Percentiles rank a stretch among this genome's conserved stretches.
These are phyloP conservation scores for Euproctis similis DNA, from an alignment of 2,888 invertebrate species.

Conservation along the genomic window DNA sequence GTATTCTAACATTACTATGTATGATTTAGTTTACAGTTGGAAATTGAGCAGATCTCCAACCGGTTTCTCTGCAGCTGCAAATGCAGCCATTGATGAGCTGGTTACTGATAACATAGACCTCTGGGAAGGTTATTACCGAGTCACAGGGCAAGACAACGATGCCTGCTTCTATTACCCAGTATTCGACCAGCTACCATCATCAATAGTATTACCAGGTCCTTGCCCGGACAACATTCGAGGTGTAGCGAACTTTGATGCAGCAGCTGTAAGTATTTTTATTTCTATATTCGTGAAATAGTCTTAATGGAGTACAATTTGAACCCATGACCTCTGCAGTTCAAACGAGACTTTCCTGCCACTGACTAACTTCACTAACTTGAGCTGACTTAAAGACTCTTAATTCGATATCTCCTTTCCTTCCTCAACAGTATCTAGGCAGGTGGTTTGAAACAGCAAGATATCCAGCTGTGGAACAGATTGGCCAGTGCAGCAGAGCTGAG, in stretches of 20 bases:
- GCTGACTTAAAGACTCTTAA: too few species aligned
- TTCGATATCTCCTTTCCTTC: too few species aligned
- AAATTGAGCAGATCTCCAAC: constrained; percentile 40
- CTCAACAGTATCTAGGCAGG: constrained; percentile 53
- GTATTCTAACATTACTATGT: too few species aligned
- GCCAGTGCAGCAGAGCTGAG: constrained; percentile 76
- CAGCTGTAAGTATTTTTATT: constrained; percentile 32
- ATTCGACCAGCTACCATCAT: constrained; percentile 28
- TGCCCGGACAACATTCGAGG: constrained; percentile 39
- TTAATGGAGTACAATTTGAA: too few species aligned
- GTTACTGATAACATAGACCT: constrained; percentile 38
- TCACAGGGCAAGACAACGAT: constrained; percentile 36
- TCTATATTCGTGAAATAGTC: constrained; percentile 1
- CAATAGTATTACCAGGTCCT: constrained; percentile 41
- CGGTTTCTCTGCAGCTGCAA: constrained; percentile 34
- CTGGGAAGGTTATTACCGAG: constrained; percentile 41
- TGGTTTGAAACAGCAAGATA: constrained; percentile 81
- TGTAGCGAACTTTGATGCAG: constrained; percentile 36
- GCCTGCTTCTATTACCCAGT: constrained; percentile 58
- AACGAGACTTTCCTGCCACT: too few species aligned
- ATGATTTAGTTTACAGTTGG: constrained; percentile 62
- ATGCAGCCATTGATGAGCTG: constrained; percentile 25
- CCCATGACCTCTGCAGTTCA: too few species aligned
- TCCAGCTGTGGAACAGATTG: constrained; percentile 75
- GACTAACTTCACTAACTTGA: too few species aligned